Evolutionary conservation across 2,888 invertebrate genomes (phyloP).

Genomic region (Adineta ricciae): DNA sequence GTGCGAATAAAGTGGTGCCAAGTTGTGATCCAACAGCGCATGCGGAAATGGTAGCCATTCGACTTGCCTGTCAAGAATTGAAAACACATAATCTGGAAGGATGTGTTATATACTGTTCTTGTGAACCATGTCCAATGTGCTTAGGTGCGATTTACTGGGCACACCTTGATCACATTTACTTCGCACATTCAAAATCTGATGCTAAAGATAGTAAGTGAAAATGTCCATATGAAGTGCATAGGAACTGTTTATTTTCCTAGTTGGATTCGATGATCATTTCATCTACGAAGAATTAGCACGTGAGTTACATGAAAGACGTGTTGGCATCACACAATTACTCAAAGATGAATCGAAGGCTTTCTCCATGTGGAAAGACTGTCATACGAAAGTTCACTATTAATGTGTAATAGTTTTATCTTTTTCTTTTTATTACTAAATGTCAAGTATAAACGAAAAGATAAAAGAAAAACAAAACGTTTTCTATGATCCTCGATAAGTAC

Average conservation of each 20-base stretch:
- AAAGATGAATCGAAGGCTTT: not conserved
- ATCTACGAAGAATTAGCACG: not conserved
- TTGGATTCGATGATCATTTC: not conserved
- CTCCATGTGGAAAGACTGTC: not conserved
- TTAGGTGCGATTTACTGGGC: conserved; percentile 6
- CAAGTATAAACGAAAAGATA: too few species aligned
- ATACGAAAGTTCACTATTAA: not conserved
- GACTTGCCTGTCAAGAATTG: not conserved
- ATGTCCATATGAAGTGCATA: not conserved
- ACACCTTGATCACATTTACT: not conserved
- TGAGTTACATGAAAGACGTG: not conserved
- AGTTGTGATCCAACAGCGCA: not conserved
- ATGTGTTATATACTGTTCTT: not conserved
- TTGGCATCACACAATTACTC: not conserved
- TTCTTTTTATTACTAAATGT: too few species aligned
- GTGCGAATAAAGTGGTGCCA: not conserved
- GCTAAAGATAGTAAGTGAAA: not conserved
- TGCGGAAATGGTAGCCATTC: not conserved
- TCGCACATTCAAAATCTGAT: not conserved
- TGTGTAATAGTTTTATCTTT: not conserved
- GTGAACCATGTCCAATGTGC: conserved; percentile 13
- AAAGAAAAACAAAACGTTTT: not conserved
- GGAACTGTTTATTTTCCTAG: not conserved
- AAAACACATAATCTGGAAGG: conserved; percentile 3
- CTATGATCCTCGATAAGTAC: not conserved